These are phyloP conservation scores for Megalops cyprinoides DNA, from an alignment of 2,797 vertebrate species.

Conservation along the genomic window DNA sequence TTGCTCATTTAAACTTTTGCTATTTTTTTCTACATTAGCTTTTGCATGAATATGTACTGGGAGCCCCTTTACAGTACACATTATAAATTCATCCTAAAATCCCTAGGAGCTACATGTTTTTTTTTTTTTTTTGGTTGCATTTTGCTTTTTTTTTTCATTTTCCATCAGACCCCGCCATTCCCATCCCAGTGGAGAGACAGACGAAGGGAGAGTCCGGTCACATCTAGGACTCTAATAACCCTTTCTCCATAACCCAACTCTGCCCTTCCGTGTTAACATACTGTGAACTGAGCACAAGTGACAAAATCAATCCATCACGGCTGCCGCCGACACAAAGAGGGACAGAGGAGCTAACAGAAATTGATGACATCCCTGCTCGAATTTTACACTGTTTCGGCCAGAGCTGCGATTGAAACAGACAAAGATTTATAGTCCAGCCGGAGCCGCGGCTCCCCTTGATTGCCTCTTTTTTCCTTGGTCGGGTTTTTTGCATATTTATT, in stretches of 20 bases:
- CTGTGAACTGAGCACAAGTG: constrained; percentile 97
- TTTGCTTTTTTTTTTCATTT: constrained; percentile 30
- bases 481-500: constrained; percentile 95
- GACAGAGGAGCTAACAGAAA: constrained; percentile 99
- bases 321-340: constrained; percentile 86
- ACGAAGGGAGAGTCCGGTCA: constrained; percentile 75
- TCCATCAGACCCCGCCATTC: constrained; percentile 29
- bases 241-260: constrained; percentile 90
- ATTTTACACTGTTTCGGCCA: constrained; percentile 97
- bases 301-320: constrained; percentile 99
- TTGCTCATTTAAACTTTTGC: neutral
- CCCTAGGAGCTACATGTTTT: constrained; percentile 9
- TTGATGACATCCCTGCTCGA: constrained; percentile 97
- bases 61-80: neutral
- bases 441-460: constrained; percentile 88
- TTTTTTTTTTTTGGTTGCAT: constrained; percentile 23
- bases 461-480: constrained; percentile 83
- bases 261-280: constrained; percentile 99
- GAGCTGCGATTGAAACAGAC: constrained; percentile 97
- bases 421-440: constrained; percentile 98
- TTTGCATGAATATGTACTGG: neutral
- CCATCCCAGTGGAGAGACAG: constrained; percentile 52
- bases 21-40: neutral
- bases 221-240: constrained; percentile 83
- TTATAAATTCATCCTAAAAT: constrained; percentile 8